These are phyloP conservation scores for Trematocara nigrifrons DNA, from an alignment of 2,113 vertebrate species.

Conservation along the genomic window DNA sequence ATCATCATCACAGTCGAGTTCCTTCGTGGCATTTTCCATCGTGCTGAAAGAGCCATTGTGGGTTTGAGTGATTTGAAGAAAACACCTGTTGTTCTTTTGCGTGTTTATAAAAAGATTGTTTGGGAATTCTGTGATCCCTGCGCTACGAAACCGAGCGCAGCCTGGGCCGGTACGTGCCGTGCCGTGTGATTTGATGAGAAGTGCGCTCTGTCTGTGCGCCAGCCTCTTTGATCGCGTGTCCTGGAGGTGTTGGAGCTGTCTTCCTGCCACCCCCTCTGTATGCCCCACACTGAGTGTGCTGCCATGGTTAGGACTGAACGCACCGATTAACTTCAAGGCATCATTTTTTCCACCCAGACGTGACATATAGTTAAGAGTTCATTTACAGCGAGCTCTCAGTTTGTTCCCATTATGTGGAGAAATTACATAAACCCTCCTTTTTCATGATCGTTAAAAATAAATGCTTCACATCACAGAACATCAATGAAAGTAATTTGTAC, in stretches of 20 bases:
- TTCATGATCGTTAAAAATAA: neutral
- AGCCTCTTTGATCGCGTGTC: constrained; percentile 61
- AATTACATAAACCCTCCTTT: neutral
- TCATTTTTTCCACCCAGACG: neutral
- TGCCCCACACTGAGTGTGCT: constrained; percentile 32
- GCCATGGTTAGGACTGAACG: neutral
- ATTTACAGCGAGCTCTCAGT: neutral
- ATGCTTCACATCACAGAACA: neutral
- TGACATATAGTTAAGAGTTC: neutral
- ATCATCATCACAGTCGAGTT: neutral
- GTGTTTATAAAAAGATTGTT: neutral
- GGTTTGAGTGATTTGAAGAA: neutral
- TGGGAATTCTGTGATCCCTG: neutral
- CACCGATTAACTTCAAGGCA: constrained; percentile 28
- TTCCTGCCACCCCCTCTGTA: constrained; percentile 52
- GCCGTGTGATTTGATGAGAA: neutral
- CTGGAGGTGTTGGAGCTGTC: constrained; percentile 58
- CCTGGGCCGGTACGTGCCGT: neutral
- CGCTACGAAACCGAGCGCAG: neutral
- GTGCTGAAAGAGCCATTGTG: neutral
- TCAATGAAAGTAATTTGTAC: neutral
- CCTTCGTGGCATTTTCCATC: neutral
- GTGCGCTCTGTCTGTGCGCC: constrained; percentile 12
- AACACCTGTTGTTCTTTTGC: neutral
- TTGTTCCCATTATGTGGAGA: neutral